These are phyloP conservation scores for Cladopsammia gracilis DNA, from an alignment of 64 coral and sea anemone species.

Conservation along the genomic window DNA sequence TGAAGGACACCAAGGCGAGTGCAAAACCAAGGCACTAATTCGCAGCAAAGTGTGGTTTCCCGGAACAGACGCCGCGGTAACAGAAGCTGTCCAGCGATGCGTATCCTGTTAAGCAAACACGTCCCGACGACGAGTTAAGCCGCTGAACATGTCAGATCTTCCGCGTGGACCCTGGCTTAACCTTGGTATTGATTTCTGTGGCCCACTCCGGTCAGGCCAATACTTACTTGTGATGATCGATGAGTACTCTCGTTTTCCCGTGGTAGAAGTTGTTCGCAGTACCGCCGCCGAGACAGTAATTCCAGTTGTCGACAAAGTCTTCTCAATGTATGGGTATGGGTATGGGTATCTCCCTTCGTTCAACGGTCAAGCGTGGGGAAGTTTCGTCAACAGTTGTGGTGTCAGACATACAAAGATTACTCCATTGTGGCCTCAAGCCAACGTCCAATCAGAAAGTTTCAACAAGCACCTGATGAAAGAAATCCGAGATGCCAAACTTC, in stretches of 20 bases:
- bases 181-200: constrained; percentile 52
- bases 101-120: no score
- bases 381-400: not conserved
- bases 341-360: constrained; percentile 61
- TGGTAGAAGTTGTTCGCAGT: constrained; percentile 40
- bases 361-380: not conserved
- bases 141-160: constrained; percentile 36
- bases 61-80: no score
- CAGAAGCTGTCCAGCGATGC: no score
- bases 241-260: constrained; percentile 54
- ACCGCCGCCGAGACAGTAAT: constrained; percentile 2
- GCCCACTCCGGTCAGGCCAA: constrained; percentile 35
- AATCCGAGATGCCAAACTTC: not conserved
- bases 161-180: constrained; percentile 31
- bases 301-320: constrained; percentile 27
- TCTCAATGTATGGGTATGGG: not conserved
- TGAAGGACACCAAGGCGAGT: no score
- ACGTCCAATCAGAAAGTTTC: constrained; percentile 35
- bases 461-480: constrained; percentile 46
- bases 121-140: not conserved
- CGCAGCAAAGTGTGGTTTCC: no score
- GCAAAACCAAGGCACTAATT: no score
- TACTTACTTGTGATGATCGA: constrained; percentile 53
- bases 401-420: constrained; percentile 39
- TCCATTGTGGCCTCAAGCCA: constrained; percentile 28